Evolutionary conservation across 2,797 vertebrate species (phyloP).

Genomic region (Aulostomus chinensis): DNA sequence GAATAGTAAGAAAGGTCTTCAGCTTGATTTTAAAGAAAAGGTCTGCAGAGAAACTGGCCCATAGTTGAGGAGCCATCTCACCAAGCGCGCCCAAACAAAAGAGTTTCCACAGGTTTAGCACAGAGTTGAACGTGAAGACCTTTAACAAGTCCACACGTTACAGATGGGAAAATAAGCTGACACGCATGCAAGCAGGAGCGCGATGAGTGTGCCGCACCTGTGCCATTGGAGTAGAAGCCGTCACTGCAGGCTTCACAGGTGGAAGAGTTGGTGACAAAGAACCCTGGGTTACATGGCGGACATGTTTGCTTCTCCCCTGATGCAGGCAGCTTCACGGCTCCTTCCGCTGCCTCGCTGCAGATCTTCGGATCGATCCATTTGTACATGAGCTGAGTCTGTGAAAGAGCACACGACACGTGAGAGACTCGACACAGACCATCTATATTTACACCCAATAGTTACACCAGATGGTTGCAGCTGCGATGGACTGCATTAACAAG

Average conservation of each 20-base stretch:
- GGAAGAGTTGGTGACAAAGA: constrained; percentile 84
- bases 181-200: not conserved
- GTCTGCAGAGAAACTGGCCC: no score
- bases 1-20: no score
- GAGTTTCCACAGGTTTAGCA: no score
- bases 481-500: no score
- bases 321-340: constrained; percentile 81
- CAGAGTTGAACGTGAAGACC: no score
- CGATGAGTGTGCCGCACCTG: constrained; percentile 72
- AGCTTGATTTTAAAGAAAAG: no score
- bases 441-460: constrained; percentile 36
- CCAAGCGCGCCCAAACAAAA: no score
- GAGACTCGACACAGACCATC: not conserved
- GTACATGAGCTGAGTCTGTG: constrained; percentile 94
- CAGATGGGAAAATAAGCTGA: no score
- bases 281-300: constrained; percentile 95
- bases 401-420: constrained; percentile 12
- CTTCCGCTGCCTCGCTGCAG: constrained; percentile 82
- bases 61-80: no score
- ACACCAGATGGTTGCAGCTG: constrained; percentile 25
- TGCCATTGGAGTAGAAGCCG: constrained; percentile 89
- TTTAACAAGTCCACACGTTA: no score
- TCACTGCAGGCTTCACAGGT: constrained; percentile 86
- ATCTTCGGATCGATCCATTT: constrained; percentile 96
- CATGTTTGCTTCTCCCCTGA: constrained; percentile 86